Conservation (phyloP, 2,113 vertebrate genomes). For the Rhineura floridana region DNA sequence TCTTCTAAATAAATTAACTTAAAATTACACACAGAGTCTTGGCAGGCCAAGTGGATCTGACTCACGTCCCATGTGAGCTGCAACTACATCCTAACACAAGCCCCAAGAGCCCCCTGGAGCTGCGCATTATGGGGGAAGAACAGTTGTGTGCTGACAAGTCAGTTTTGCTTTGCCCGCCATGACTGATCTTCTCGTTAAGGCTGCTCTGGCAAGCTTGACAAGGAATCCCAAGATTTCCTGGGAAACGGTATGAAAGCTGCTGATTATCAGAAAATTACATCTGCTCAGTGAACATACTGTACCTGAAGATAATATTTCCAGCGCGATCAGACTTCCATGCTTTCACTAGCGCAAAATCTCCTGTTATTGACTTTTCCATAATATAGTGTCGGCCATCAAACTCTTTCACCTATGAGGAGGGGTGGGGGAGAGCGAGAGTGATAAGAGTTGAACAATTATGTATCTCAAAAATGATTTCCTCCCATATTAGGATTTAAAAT, state of each 20-base stretch:
- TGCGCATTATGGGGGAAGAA: neutral
- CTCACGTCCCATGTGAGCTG: neutral
- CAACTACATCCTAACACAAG: neutral
- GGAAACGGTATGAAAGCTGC: neutral
- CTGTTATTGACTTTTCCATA: constrained; percentile 93
- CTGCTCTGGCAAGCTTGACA: neutral
- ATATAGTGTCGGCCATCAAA: constrained; percentile 91
- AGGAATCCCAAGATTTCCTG: neutral
- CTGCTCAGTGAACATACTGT: constrained; percentile 23
- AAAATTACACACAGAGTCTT: neutral
- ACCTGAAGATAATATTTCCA: constrained; percentile 97
- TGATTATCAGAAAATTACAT: neutral
- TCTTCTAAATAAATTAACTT: neutral
- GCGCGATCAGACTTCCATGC: constrained; percentile 96
- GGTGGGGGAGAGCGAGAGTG: neutral
- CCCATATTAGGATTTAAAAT: neutral
- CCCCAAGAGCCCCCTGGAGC: too few species aligned
- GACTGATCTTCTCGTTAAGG: neutral
- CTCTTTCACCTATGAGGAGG: constrained; percentile 83
- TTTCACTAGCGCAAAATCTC: constrained; percentile 94
- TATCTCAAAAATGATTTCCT: neutral
- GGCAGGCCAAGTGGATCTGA: neutral
- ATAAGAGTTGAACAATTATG: neutral
- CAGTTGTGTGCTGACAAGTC: neutral
- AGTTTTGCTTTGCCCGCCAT: neutral